These are phyloP conservation scores for Chrysocyon brachyurus DNA, from an alignment of 2,797 vertebrate species.

Conservation along the genomic window DNA sequence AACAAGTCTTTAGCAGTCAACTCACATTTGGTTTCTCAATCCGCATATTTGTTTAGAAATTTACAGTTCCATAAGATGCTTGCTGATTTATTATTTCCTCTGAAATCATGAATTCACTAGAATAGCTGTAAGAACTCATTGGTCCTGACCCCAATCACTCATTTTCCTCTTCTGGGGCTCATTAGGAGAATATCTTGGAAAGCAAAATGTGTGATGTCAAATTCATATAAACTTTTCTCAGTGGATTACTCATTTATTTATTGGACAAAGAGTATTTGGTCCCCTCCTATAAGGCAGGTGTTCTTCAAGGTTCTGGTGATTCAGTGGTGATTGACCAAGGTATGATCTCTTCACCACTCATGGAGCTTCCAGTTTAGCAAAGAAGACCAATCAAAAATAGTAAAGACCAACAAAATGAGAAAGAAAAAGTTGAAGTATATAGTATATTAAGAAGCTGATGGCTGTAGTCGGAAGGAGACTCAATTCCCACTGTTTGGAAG, in stretches of 20 bases:
- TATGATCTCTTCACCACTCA: neutral
- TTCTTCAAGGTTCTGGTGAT: neutral
- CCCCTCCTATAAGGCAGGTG: neutral
- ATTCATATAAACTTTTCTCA: neutral
- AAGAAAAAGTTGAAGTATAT: neutral
- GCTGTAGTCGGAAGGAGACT: neutral
- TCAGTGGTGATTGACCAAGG: neutral
- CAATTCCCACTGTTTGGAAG: neutral
- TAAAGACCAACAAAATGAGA: neutral
- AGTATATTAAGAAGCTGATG: neutral
- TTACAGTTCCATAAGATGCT: neutral
- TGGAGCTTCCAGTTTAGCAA: neutral
- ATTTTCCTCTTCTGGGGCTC: conserved; percentile 2
- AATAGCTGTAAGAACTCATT: neutral
- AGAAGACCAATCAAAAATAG: neutral
- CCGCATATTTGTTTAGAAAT: conserved; percentile 14
- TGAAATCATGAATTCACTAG: neutral
- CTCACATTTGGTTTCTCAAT: conserved; percentile 29
- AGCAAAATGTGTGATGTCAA: neutral
- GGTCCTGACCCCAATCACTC: conserved; percentile 37
- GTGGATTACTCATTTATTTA: neutral
- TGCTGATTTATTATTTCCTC: conserved; percentile 27
- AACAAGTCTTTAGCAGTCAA: conserved; percentile 48
- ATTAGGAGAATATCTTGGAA: conserved; percentile 13
- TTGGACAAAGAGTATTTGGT: neutral